Evolutionary conservation across 2,797 vertebrate species (phyloP).

Genomic region (Gymnopithys bicolor): DNA sequence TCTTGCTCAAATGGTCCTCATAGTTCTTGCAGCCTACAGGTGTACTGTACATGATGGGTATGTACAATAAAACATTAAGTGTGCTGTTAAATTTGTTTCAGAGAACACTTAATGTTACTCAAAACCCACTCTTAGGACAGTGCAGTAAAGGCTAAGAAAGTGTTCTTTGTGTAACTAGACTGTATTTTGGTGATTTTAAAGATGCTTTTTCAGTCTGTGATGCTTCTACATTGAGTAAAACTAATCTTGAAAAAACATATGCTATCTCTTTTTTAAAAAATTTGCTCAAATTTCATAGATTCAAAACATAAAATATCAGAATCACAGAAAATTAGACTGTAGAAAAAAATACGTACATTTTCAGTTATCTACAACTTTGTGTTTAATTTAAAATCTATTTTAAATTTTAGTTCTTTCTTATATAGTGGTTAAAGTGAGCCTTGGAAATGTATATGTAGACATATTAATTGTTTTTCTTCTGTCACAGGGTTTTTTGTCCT

Average conservation of each 20-base stretch:
- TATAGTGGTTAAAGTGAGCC: not conserved
- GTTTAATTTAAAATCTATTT: not conserved
- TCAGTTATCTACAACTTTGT: not conserved
- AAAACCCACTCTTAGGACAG: not conserved
- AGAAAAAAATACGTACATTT: not conserved
- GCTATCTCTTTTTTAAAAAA: not conserved
- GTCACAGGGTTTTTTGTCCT: constrained; percentile 86
- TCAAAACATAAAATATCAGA: not conserved
- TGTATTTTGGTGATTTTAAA: not conserved
- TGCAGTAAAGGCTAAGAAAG: not conserved
- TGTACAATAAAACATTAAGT: not conserved
- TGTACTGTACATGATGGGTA: not conserved
- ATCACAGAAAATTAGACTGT: not conserved
- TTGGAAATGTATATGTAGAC: not conserved
- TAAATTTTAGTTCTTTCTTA: not conserved
- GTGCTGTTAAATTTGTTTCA: not conserved
- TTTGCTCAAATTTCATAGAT: not conserved
- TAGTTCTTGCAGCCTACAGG: not conserved
- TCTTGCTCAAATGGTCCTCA: not conserved
- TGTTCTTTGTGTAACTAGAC: not conserved
- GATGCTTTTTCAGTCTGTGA: not conserved
- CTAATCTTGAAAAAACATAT: not conserved
- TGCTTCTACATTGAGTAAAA: not conserved
- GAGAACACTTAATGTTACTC: not conserved
- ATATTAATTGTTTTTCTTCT: not conserved